Evolutionary conservation across 2,113 vertebrate species (phyloP).

Genomic region (Atlantisia rogersi): DNA sequence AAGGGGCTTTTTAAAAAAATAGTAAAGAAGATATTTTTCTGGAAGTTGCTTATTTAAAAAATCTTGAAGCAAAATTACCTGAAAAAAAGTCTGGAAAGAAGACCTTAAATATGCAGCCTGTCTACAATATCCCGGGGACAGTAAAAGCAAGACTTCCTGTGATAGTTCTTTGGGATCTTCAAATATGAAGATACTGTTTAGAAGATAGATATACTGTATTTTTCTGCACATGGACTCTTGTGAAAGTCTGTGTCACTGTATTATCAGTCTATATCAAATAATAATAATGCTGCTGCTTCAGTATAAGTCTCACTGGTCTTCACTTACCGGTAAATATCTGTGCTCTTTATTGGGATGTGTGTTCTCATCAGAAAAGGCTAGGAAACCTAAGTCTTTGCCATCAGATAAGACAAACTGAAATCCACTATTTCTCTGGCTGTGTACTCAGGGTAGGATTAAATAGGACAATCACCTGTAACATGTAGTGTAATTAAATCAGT

Average conservation of each 20-base stretch:
- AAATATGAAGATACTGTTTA: not conserved
- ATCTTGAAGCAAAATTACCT: not conserved
- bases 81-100: not conserved
- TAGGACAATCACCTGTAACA: not conserved
- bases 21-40: not conserved
- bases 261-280: not conserved
- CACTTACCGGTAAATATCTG: not conserved
- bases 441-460: not conserved
- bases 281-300: not conserved
- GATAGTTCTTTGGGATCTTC: not conserved
- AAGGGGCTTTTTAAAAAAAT: not conserved
- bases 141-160: not conserved
- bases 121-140: not conserved
- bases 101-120: not conserved
- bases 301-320: not conserved
- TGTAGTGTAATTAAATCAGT: not conserved
- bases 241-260: not conserved
- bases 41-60: not conserved
- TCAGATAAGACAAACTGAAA: not conserved
- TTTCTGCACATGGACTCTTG: not conserved
- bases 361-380: not conserved
- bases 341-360: not conserved
- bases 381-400: not conserved
- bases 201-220: not conserved
- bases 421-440: not conserved